Evolutionary conservation across 2,888 invertebrate genomes (phyloP), one percentile per base, ranked within the genome.

Genomic region (Dermolepida albohirtum): DNA sequence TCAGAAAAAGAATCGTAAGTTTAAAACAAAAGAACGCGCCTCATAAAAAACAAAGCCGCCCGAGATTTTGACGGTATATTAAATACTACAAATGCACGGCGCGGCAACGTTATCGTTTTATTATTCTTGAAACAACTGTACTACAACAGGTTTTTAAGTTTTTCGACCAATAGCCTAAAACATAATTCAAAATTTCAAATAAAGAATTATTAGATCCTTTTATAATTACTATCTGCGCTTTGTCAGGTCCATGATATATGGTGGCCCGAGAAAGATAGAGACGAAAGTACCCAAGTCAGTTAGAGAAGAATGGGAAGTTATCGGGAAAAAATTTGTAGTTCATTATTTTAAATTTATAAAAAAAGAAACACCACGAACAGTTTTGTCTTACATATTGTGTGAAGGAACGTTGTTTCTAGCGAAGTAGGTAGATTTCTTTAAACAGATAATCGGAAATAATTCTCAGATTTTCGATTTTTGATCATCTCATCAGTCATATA

Each of bases 151-250:
- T 67, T 67, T 40, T 47, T 44, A 39, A 43, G 69, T 70, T 73
- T 73, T 73, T 68, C 67, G 70, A 34, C 73, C 73, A 72, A 73
- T 72, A 70, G 70, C 72, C 72, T 65, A 64, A 73, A 72, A 72
- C 73, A 73, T 73, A 73, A 73, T 73, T 73, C 73, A 73, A 73
- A 73, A 73, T 72, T 73, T 73, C 73, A 73, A 73, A 73, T 73
- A 73, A 68, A 71, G 72, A 73, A 72, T 72, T 72, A 71, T 73
- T 72, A 71, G 70, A 71, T 67, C 71, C 69, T 66, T 66, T 73
- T 73, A 71, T 73, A 74, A 74, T 74, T 74, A 74, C 72, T 70
- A 71, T 70, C 73, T 72, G 69, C 71, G 71, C 70, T 68, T 70
- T 71, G 72, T 73, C 71, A 72, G 71, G 70, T 59, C 55, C 51